Evolutionary conservation across 2,113 vertebrate species (phyloP).

Genomic region (Suricata suricatta): DNA sequence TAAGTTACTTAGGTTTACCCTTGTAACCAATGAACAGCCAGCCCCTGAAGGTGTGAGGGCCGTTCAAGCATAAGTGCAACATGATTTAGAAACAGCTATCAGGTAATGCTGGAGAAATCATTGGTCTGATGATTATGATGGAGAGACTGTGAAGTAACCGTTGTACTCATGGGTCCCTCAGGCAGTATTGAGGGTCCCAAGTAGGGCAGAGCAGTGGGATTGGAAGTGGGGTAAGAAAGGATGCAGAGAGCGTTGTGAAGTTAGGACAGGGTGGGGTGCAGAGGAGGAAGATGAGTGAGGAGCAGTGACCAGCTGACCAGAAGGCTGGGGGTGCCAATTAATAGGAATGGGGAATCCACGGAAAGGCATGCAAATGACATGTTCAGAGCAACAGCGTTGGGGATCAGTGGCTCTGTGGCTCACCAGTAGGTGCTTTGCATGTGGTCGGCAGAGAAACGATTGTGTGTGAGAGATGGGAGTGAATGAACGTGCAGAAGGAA

Average conservation of each 20-base stretch:
- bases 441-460: fast-evolving
- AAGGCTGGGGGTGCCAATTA: not conserved
- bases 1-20: not conserved
- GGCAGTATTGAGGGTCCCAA: not conserved
- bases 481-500: not conserved
- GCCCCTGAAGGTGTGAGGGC: not conserved
- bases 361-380: fast-evolving
- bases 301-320: not conserved
- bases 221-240: fast-evolving
- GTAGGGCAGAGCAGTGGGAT: not conserved
- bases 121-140: not conserved
- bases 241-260: fast-evolving
- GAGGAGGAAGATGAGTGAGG: fast-evolving
- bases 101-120: no score
- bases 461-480: fast-evolving
- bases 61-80: not conserved
- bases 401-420: not conserved
- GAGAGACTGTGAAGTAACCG: fast-evolving
- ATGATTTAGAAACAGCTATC: not conserved
- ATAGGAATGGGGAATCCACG: not conserved
- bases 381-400: not conserved
- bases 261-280: not conserved
- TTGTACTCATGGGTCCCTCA: fast-evolving
- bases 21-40: not conserved
- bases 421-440: not conserved